These are phyloP conservation scores for Dromius quadrimaculatus DNA, from an alignment of 2,888 invertebrate genomes.

Conservation along the genomic window DNA sequence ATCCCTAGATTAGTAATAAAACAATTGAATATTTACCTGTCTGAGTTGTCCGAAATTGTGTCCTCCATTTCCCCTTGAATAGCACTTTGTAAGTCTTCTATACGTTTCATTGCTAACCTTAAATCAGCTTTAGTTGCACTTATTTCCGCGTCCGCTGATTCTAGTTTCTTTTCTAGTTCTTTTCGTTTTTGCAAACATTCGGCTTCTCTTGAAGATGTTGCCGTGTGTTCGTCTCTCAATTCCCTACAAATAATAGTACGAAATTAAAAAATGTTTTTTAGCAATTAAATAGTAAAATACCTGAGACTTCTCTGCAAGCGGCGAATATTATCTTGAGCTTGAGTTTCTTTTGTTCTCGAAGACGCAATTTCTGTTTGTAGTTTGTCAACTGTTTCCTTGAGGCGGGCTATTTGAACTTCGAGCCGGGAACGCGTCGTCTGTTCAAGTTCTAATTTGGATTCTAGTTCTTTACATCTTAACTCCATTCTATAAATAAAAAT, in stretches of 20 bases:
- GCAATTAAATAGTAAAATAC: too few species aligned
- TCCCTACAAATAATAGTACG: slow-evolving; percentile 68
- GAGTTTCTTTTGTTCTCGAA: slow-evolving; percentile 79
- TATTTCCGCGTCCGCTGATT: slow-evolving; percentile 78
- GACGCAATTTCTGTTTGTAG: slow-evolving; percentile 78
- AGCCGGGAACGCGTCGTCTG: slow-evolving; percentile 88
- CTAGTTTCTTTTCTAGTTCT: slow-evolving; percentile 81
- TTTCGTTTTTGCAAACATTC: slow-evolving; percentile 80
- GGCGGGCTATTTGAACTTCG: slow-evolving; percentile 78
- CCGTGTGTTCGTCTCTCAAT: slow-evolving; percentile 82
- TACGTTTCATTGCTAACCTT: slow-evolving; percentile 87
- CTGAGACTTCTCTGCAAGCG: slow-evolving; percentile 76
- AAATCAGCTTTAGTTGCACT: slow-evolving; percentile 83
- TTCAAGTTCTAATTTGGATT: slow-evolving; percentile 91
- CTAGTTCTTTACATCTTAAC: slow-evolving; percentile 88
- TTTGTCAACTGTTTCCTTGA: slow-evolving; percentile 81
- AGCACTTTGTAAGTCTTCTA: slow-evolving; percentile 92
- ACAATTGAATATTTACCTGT: too few species aligned
- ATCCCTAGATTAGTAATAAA: too few species aligned
- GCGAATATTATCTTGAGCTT: slow-evolving; percentile 82
- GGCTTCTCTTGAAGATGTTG: slow-evolving; percentile 78
- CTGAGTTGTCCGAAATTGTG: slow-evolving; percentile 77
- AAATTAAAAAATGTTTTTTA: too few species aligned
- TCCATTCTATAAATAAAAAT: slow-evolving; percentile 73
- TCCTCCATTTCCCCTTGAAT: slow-evolving; percentile 86